Percentiles rank a stretch among this genome's conserved stretches.
Evolutionary conservation across 2,113 vertebrate genomes (phyloP).

Genomic region (Bubalus kerabau): DNA sequence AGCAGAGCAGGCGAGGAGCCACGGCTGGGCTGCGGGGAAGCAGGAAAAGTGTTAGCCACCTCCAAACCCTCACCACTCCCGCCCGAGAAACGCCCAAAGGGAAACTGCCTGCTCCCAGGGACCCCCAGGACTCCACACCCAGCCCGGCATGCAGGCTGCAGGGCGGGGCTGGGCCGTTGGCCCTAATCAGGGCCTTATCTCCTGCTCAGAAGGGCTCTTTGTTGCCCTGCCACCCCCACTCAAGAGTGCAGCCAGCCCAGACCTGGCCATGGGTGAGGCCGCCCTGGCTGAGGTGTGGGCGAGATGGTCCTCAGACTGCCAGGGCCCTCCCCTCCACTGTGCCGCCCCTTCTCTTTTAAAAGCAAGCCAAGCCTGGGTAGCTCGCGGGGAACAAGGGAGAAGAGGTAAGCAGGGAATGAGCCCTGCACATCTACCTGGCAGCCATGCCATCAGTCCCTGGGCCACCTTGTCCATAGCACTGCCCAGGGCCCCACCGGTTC

Average conservation of each 20-base stretch:
- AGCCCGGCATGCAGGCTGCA: neutral
- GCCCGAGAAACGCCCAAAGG: neutral
- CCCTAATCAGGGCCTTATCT: slow-evolving; percentile 48
- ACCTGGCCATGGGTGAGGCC: neutral
- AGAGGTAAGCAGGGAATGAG: neutral
- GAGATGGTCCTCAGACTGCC: neutral
- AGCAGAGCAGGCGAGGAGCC: neutral
- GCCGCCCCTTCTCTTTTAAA: neutral
- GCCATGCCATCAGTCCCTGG: neutral
- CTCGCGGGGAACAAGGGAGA: neutral
- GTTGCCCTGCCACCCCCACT: slow-evolving; percentile 4
- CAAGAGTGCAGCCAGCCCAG: neutral
- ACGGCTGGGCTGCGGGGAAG: neutral
- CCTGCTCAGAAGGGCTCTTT: slow-evolving; percentile 35
- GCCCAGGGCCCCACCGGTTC: neutral
- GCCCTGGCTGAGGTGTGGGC: neutral
- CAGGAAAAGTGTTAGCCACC: no score
- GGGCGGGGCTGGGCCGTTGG: slow-evolving; percentile 16
- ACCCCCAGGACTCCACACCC: neutral
- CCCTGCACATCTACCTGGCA: neutral
- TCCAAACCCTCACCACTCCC: neutral
- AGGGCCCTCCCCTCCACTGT: neutral
- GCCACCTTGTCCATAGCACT: no score
- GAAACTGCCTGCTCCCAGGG: neutral
- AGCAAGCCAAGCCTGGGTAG: neutral